Evolutionary conservation across 2,113 vertebrate genomes (phyloP).

Genomic region (Leptobrachium ailaonicum): DNA sequence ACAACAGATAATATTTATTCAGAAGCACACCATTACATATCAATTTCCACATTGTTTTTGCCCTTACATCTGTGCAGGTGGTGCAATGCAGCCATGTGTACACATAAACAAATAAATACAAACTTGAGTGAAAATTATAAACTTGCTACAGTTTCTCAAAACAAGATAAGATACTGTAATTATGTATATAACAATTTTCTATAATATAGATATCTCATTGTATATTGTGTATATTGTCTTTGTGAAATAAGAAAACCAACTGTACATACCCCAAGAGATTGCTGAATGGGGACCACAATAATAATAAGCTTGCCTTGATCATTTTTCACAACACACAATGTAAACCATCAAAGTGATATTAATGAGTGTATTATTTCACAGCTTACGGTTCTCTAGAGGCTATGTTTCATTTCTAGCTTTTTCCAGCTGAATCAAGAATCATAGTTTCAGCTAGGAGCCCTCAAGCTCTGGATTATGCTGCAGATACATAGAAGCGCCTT

Average conservation of each 20-base stretch:
- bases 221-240: neutral
- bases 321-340: constrained; percentile 42
- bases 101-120: no score
- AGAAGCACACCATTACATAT: no score
- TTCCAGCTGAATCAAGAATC: constrained; percentile 49
- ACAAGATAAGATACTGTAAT: no score
- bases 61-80: no score
- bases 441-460: constrained; percentile 22
- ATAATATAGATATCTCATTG: no score
- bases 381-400: constrained; percentile 42
- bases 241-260: neutral
- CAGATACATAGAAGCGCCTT: constrained; percentile 31
- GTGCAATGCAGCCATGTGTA: no score
- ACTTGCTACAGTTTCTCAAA: no score
- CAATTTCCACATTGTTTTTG: no score
- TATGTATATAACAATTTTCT: no score
- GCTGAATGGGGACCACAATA: constrained; percentile 10
- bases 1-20: no score
- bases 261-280: neutral
- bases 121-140: no score
- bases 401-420: constrained; percentile 48
- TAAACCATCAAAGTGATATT: constrained; percentile 51
- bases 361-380: constrained; percentile 53
- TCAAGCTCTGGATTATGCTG: constrained; percentile 44
- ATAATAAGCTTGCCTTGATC: constrained; percentile 32